Evolutionary conservation across 1,140 invertebrate species (phyloP).

Genomic region (Drosophila oshimai): DNA sequence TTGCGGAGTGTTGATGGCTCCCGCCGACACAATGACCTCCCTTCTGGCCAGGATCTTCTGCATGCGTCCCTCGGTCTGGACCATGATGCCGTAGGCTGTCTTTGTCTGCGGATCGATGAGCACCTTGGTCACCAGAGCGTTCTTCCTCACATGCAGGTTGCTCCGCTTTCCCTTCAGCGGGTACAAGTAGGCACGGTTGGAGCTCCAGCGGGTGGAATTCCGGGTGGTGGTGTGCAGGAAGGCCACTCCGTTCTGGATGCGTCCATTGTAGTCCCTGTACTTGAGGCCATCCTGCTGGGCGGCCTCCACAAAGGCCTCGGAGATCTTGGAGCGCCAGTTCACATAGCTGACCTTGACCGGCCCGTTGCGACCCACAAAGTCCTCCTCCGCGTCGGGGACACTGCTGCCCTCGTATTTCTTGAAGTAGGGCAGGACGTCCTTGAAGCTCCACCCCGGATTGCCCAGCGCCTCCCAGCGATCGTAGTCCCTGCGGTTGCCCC

Average conservation of each 20-base stretch:
- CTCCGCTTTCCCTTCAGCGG: constrained; percentile 85
- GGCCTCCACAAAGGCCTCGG: constrained; percentile 87
- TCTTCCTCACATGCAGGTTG: constrained; percentile 88
- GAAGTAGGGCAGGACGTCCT: constrained; percentile 92
- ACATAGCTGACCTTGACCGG: constrained; percentile 84
- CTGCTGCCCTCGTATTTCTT: constrained; percentile 89
- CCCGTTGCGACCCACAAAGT: constrained; percentile 86
- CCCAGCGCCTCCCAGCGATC: constrained; percentile 91
- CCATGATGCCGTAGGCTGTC: constrained; percentile 87
- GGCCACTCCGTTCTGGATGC: constrained; percentile 86
- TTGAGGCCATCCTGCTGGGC: constrained; percentile 87
- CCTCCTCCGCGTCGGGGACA: constrained; percentile 84
- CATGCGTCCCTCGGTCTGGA: constrained; percentile 84
- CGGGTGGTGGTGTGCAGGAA: constrained; percentile 87
- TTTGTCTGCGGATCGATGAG: constrained; percentile 88
- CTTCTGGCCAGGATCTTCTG: constrained; percentile 86
- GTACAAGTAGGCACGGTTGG: constrained; percentile 89
- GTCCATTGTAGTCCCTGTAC: constrained; percentile 89
- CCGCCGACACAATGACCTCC: constrained; percentile 90
- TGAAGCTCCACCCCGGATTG: constrained; percentile 91
- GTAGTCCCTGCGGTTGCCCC: constrained; percentile 90
- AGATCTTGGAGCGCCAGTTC: constrained; percentile 86
- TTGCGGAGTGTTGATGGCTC: constrained; percentile 90
- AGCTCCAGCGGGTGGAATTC: constrained; percentile 89
- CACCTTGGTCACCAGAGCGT: constrained; percentile 87